Evolutionary conservation across 1,140 invertebrate species (phyloP).

Genomic region (Drosophila lowei): DNA sequence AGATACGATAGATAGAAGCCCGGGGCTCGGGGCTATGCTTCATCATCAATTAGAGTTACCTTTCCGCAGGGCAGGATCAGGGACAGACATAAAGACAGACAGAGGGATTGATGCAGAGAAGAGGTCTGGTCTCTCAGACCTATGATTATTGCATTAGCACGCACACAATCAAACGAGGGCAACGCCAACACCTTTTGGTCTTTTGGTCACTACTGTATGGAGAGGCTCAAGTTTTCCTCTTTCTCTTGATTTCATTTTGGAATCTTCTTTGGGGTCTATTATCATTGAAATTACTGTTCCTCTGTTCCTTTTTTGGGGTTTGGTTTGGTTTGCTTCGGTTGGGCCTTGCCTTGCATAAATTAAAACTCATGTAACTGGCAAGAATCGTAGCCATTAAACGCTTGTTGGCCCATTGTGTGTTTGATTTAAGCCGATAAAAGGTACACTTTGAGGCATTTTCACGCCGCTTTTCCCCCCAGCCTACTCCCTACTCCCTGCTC

Average conservation of each 20-base stretch:
- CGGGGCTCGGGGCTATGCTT: slow-evolving; percentile 42
- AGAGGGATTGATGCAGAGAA: slow-evolving; percentile 11
- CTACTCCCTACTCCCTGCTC: no score
- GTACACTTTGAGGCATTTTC: slow-evolving; percentile 69
- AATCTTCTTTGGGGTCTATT: slow-evolving; percentile 40
- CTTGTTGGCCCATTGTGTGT: slow-evolving; percentile 64
- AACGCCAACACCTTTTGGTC: slow-evolving; percentile 60
- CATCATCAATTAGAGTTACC: slow-evolving; percentile 80
- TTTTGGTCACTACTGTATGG: slow-evolving; percentile 63
- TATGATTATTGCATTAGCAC: slow-evolving; percentile 69
- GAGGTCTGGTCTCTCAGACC: slow-evolving; percentile 16
- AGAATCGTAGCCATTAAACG: slow-evolving; percentile 67
- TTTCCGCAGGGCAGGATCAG: slow-evolving; percentile 73
- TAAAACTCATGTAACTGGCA: slow-evolving; percentile 69
- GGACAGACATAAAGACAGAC: slow-evolving; percentile 28
- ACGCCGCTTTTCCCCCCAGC: slow-evolving; percentile 50
- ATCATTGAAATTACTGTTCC: slow-evolving; percentile 61
- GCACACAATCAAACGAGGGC: slow-evolving; percentile 16
- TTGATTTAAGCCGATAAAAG: slow-evolving; percentile 81
- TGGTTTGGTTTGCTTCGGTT: no score
- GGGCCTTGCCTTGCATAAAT: slow-evolving; percentile 62
- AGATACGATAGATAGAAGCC: slow-evolving; percentile 12
- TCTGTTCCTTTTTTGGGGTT: slow-evolving; percentile 28
- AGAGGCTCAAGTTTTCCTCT: slow-evolving; percentile 5
- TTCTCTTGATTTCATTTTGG: slow-evolving; percentile 21